Percentiles rank a stretch among this genome's conserved stretches.
phyloP scores from a whole-genome alignment of 1,140 invertebrate species.

The Drosophila pruinosa region DNA sequence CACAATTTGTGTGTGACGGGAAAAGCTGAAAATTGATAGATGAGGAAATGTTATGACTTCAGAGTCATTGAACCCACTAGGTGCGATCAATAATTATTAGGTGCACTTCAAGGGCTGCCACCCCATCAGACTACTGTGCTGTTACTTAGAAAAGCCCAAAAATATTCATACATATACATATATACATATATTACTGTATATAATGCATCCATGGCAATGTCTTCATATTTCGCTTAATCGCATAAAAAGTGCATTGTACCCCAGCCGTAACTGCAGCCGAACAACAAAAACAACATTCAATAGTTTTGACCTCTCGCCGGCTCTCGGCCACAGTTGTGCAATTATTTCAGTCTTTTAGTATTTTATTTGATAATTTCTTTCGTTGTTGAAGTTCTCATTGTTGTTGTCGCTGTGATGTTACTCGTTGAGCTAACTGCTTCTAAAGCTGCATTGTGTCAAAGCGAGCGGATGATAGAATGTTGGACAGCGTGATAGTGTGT shows the following conservation, averaged over 20 bases:
- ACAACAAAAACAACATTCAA: slow-evolving; percentile 43
- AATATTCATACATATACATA: neutral
- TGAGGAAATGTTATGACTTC: slow-evolving; percentile 35
- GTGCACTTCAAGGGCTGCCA: slow-evolving; percentile 16
- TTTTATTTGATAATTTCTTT: slow-evolving; percentile 63
- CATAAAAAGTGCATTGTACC: slow-evolving; percentile 70
- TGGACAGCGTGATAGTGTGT: slow-evolving; percentile 7
- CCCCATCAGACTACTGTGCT: neutral
- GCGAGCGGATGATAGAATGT: neutral
- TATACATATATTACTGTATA: slow-evolving; percentile 1
- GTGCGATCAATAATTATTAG: slow-evolving; percentile 40
- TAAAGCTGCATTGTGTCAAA: slow-evolving; percentile 52
- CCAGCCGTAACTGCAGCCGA: slow-evolving; percentile 15
- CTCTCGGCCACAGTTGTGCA: slow-evolving; percentile 57
- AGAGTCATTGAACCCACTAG: slow-evolving; percentile 63
- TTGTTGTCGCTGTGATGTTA: slow-evolving; percentile 34
- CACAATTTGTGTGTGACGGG: slow-evolving; percentile 48
- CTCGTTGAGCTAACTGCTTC: slow-evolving; percentile 37
- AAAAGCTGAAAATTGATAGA: slow-evolving; percentile 34
- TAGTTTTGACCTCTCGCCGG: slow-evolving; percentile 68
- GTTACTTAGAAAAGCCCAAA: neutral
- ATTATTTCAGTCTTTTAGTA: slow-evolving; percentile 64
- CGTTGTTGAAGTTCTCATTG: neutral
- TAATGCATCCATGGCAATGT: slow-evolving; percentile 27
- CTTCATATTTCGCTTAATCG: slow-evolving; percentile 77